Evolutionary conservation across 2,113 vertebrate genomes (phyloP).

Genomic region (Petrocephalus microphthalmus): DNA sequence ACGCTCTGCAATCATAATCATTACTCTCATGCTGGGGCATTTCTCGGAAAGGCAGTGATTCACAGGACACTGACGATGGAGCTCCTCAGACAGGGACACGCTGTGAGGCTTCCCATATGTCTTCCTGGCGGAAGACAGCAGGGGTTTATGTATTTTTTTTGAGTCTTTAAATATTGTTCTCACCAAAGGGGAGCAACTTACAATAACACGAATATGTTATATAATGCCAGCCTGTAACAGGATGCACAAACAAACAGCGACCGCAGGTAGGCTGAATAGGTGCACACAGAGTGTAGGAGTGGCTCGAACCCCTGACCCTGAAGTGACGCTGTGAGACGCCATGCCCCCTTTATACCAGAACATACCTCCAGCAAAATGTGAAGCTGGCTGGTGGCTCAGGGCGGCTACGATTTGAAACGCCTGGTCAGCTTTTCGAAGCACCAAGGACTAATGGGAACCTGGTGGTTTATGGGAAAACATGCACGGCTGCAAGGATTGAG

Average conservation of each 20-base stretch:
- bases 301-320: background rate
- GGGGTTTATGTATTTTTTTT: background rate
- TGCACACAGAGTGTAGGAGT: background rate
- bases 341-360: background rate
- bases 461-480: background rate
- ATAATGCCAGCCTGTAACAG: background rate
- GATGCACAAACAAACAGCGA: background rate
- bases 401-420: background rate
- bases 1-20: background rate
- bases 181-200: background rate
- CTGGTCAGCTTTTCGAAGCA: background rate
- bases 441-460: background rate
- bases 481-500: background rate
- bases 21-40: background rate
- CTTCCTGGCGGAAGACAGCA: background rate
- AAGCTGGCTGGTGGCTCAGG: background rate
- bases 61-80: background rate
- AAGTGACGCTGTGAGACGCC: background rate
- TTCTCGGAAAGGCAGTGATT: background rate
- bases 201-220: background rate
- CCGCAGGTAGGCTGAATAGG: background rate
- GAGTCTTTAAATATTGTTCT: background rate
- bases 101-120: background rate
- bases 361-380: background rate
- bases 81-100: background rate